Percentiles rank a stretch among this genome's conserved stretches.
These are phyloP conservation scores for Abrostola triplasia DNA, from an alignment of 2,888 invertebrate genomes.

Conservation along the genomic window DNA sequence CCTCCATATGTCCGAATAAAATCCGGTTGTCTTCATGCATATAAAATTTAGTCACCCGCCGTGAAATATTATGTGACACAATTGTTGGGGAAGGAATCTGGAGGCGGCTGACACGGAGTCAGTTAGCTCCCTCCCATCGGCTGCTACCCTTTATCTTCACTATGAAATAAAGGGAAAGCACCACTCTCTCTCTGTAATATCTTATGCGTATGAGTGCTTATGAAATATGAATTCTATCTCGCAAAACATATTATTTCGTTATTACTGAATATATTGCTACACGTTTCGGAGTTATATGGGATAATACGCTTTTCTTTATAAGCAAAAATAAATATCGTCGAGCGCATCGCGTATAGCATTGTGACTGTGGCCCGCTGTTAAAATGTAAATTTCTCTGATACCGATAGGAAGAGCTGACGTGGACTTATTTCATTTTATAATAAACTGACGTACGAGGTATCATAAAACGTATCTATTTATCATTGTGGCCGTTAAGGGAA, in stretches of 20 bases:
- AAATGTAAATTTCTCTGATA: constrained; percentile 58
- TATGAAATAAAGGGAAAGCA: constrained; percentile 82
- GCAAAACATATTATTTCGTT: constrained; percentile 86
- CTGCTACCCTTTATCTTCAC: constrained; percentile 80
- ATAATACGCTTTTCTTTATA: constrained; percentile 72
- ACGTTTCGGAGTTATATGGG: constrained; percentile 74
- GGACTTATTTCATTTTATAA: constrained; percentile 46
- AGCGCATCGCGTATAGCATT: constrained; percentile 58
- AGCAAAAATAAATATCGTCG: constrained; percentile 69
- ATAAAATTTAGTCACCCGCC: constrained; percentile 76
- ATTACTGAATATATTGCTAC: constrained; percentile 84
- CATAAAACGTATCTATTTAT: constrained; percentile 38
- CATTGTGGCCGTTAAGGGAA: constrained; percentile 16
- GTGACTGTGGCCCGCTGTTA: constrained; percentile 51
- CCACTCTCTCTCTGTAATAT: constrained; percentile 78
- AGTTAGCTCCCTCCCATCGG: constrained; percentile 76
- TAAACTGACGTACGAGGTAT: constrained; percentile 37
- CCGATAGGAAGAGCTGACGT: constrained; percentile 50
- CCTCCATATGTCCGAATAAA: constrained; percentile 75
- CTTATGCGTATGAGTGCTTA: constrained; percentile 83
- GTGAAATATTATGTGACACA: constrained; percentile 81
- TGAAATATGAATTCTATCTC: constrained; percentile 87
- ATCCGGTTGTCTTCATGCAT: constrained; percentile 79
- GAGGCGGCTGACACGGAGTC: constrained; percentile 70
- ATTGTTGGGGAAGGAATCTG: constrained; percentile 79